A percentile compares a stretch with the other conserved stretches of the same genome.
These are phyloP conservation scores for Himalopsyche anomala DNA, from an alignment of 2,888 invertebrate genomes.

Conservation along the genomic window DNA sequence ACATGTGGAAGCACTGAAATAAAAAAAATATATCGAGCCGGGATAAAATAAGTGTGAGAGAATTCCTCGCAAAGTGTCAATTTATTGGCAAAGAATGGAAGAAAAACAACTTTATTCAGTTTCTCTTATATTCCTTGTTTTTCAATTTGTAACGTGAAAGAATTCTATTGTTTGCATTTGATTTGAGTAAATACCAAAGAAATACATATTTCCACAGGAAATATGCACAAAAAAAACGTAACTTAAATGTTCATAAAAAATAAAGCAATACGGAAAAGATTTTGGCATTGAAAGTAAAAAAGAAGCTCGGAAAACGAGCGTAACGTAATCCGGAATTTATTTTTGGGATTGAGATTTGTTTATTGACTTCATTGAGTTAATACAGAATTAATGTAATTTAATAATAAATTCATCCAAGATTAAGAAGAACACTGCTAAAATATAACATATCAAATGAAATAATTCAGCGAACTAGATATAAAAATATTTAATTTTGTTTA, in stretches of 20 bases:
- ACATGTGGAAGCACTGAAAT: neutral
- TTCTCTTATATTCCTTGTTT: conserved; percentile 26
- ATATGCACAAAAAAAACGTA: neutral
- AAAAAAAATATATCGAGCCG: neutral
- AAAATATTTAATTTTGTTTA: too few species aligned
- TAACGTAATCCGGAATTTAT: neutral
- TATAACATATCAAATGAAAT: too few species aligned
- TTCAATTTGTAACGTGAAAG: conserved; percentile 17
- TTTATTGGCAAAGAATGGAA: conserved; percentile 16
- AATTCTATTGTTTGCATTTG: conserved; percentile 20
- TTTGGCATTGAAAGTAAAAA: neutral
- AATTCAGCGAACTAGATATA: too few species aligned
- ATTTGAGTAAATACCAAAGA: conserved; percentile 22
- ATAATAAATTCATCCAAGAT: too few species aligned
- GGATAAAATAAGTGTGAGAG: conserved; percentile 5
- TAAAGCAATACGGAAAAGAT: neutral
- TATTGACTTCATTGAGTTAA: too few species aligned
- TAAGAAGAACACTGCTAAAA: too few species aligned
- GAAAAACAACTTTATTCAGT: conserved; percentile 34
- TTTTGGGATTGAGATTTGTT: too few species aligned
- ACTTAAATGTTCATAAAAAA: neutral
- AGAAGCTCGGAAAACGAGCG: neutral
- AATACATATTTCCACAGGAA: neutral
- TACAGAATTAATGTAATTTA: too few species aligned
- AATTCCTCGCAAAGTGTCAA: conserved; percentile 31